Evolutionary conservation across 2,113 vertebrate genomes (phyloP), one percentile per base, ranked within the genome.

Genomic region (Cichladusa arquata): DNA sequence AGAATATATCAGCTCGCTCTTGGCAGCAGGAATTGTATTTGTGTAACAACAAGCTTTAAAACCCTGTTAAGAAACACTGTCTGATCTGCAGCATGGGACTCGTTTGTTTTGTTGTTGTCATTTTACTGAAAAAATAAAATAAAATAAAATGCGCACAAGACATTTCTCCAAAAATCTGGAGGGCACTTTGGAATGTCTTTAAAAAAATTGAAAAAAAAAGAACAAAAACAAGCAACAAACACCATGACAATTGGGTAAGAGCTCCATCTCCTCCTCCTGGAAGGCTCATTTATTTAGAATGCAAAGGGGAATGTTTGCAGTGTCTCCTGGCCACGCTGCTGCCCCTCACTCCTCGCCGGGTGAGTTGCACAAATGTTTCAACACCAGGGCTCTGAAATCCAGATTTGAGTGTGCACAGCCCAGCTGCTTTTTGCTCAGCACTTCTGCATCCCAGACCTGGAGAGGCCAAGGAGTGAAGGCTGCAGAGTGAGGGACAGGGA

Each of bases 51-150:
- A 69, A 58, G 72, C 71, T 88, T 50, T 76, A 78, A 86, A 96
- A 81, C 56, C 29, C 76, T 61, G 64, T 92, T 57, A 96, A 88
- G 96, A 96, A 94, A 96, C 40, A 8, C 47, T 58, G 91, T 83
- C 90, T 92, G 93, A 90, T 94, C 90, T 93, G 77, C 57, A 91
- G 61, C 91, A 70, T 88, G 96, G 96, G 96, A 96, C 90, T 92
- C 71, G 42, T 96, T 92, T 13, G 9, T 97, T 96, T 72, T 71
- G 48, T 65, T 90, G 56, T 33, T 92, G 91, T 60, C 73, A 28
- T 92, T 95, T 74, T 54, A 20, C 45, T 85, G 79, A 60, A 92
- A 91, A 17, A 12, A 19, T 31, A 61, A 64, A 60, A 20, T 11
- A 45, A 45, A 19, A 44, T 34, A 25, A 76, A 83, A 50, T 2